A percentile compares a stretch with the other conserved stretches of the same genome.
Evolutionary conservation across 2,113 vertebrate species (phyloP).

Genomic region (Orycteropus afer): DNA sequence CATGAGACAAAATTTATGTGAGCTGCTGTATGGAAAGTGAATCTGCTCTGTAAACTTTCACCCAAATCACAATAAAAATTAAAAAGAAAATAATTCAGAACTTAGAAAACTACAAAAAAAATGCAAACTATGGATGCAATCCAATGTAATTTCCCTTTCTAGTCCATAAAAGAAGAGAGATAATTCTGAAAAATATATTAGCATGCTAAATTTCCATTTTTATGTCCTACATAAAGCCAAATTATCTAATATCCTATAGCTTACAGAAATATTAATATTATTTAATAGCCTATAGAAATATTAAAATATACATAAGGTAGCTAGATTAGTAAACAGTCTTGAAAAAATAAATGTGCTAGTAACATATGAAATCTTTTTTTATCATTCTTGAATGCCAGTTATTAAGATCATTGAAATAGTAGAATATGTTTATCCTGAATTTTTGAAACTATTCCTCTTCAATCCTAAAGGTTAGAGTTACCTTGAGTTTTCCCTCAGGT

Average conservation of each 20-base stretch:
- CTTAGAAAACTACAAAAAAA: slow-evolving; percentile 40
- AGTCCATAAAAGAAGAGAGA: background rate
- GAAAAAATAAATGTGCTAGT: background rate
- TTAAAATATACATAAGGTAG: background rate
- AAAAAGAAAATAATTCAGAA: slow-evolving; percentile 48
- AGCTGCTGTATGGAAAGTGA: too few species aligned
- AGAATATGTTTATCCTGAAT: background rate
- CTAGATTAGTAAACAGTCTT: background rate
- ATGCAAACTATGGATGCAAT: background rate
- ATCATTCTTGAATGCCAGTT: background rate
- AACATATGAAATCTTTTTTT: background rate
- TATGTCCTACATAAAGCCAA: background rate
- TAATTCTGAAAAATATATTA: background rate
- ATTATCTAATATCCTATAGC: background rate
- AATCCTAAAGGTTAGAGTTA: background rate
- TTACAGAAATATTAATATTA: background rate
- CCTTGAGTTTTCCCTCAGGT: background rate
- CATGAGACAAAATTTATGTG: too few species aligned
- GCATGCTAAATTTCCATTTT: background rate
- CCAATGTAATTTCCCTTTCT: slow-evolving; percentile 5
- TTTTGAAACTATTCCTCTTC: slow-evolving; percentile 20
- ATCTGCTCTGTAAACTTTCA: too few species aligned
- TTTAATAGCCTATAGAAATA: background rate
- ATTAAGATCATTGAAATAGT: background rate
- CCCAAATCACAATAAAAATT: too few species aligned